A percentile compares a stretch with the other conserved stretches of the same genome.
Evolutionary conservation across 2,888 invertebrate genomes (phyloP).

Genomic region (Zeuzera pyrina): DNA sequence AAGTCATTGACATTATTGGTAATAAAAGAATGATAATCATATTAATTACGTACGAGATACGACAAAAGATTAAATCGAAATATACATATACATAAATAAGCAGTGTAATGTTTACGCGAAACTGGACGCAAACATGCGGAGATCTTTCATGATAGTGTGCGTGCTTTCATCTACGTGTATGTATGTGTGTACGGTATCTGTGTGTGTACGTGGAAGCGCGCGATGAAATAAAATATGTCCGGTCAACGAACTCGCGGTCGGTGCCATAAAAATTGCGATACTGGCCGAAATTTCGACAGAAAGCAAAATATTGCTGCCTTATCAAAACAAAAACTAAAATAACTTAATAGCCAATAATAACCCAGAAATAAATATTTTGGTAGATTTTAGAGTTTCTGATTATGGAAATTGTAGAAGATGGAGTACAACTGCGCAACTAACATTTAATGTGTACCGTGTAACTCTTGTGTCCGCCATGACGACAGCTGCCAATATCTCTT

Average conservation of each 20-base stretch:
- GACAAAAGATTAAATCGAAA: too few species aligned
- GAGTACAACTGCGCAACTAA: slow-evolving; percentile 42
- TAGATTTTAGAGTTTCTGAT: neutral
- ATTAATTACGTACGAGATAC: too few species aligned
- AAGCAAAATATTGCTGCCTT: slow-evolving; percentile 32
- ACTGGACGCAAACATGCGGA: slow-evolving; percentile 58
- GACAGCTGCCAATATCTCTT: slow-evolving; percentile 36
- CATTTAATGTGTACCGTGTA: slow-evolving; percentile 46
- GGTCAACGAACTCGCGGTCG: slow-evolving; percentile 68
- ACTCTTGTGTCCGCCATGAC: slow-evolving; percentile 30
- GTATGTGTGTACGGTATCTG: slow-evolving; percentile 49
- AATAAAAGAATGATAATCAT: too few species aligned
- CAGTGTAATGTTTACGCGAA: slow-evolving; percentile 63
- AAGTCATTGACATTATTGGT: too few species aligned
- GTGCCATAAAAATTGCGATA: slow-evolving; percentile 72
- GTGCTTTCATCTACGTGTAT: slow-evolving; percentile 25
- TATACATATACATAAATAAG: too few species aligned
- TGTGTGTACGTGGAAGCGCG: slow-evolving; percentile 71
- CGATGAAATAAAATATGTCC: slow-evolving; percentile 74
- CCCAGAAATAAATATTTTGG: neutral
- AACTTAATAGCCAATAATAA: neutral
- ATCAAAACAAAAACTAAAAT: slow-evolving; percentile 8
- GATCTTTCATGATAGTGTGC: slow-evolving; percentile 48
- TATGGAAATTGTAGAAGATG: slow-evolving; percentile 29
- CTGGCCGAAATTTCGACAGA: slow-evolving; percentile 63